phyloP scores from a whole-genome alignment of 2,888 invertebrate species.

The Drosophila fulvimacula region DNA sequence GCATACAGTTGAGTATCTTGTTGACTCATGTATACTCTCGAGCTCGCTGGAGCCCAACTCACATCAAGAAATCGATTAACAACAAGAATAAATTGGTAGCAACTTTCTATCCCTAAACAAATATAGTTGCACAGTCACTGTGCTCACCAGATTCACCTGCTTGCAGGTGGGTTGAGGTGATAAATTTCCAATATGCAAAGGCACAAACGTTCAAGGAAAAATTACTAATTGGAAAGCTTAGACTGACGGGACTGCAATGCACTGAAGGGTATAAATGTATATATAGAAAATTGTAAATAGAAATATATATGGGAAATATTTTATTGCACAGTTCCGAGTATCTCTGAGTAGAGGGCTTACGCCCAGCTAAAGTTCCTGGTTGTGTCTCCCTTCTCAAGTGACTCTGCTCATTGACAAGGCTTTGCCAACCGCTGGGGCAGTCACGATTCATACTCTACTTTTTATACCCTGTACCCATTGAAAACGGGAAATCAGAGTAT shows the following conservation, averaged over 20 bases:
- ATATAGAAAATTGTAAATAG: neutral
- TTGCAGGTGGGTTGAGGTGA: neutral
- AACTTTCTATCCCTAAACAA: too few species aligned
- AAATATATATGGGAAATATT: neutral
- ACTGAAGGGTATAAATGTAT: neutral
- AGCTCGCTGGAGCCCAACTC: too few species aligned
- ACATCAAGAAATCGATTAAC: neutral
- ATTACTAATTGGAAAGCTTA: neutral
- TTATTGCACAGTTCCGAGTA: neutral
- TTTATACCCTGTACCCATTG: too few species aligned
- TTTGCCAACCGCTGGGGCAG: neutral
- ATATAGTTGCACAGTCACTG: too few species aligned
- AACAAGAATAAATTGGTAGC: too few species aligned
- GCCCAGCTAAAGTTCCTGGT: too few species aligned
- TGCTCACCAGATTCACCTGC: too few species aligned
- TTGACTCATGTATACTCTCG: neutral
- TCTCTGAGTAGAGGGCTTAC: neutral
- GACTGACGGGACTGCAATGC: too few species aligned
- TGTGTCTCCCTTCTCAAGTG: too few species aligned
- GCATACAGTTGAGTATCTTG: neutral
- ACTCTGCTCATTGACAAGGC: too few species aligned
- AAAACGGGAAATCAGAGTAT: too few species aligned
- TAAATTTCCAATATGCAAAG: neutral
- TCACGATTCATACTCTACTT: neutral
- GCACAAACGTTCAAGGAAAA: neutral